A percentile compares a stretch with the other conserved stretches of the same genome.
phyloP scores from a whole-genome alignment of 2,113 vertebrate genomes.

The Leucopsar rothschildi region DNA sequence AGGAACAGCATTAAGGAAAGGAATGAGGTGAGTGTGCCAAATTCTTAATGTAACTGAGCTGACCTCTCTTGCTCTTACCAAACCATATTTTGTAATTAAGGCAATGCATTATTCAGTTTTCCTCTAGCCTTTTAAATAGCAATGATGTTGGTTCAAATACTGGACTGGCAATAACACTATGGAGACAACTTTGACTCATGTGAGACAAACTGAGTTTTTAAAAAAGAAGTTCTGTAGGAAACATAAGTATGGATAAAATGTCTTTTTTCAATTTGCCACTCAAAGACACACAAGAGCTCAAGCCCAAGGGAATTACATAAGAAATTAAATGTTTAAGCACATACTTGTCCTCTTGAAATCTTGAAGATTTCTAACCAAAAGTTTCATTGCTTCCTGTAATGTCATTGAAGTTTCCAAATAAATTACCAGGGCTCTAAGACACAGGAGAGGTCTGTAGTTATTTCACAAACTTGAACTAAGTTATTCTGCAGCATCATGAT shows the following conservation, averaged over 20 bases:
- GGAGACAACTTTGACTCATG: rapidly evolving
- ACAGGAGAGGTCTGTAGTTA: not conserved
- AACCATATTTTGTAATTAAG: not conserved
- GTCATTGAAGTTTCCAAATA: not conserved
- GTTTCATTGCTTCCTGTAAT: not conserved
- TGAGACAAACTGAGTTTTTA: not conserved
- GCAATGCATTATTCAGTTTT: not conserved
- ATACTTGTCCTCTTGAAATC: not conserved
- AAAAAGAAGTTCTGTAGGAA: not conserved
- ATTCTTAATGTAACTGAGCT: not conserved
- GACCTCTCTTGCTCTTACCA: not conserved
- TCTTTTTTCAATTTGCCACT: not conserved
- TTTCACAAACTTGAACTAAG: not conserved
- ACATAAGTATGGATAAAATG: not conserved
- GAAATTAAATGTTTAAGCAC: not conserved
- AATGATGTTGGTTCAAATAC: not conserved
- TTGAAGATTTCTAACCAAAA: not conserved
- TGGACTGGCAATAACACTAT: not conserved
- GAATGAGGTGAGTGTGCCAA: not conserved
- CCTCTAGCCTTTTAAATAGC: not conserved
- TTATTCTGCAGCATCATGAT: not conserved
- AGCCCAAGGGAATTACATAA: not conserved
- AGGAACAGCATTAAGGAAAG: not conserved
- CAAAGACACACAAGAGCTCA: not conserved
- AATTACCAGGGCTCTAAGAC: not conserved